phyloP scores from a whole-genome alignment of 2,888 invertebrate genomes.

The Zhuqinia jingwanae region DNA sequence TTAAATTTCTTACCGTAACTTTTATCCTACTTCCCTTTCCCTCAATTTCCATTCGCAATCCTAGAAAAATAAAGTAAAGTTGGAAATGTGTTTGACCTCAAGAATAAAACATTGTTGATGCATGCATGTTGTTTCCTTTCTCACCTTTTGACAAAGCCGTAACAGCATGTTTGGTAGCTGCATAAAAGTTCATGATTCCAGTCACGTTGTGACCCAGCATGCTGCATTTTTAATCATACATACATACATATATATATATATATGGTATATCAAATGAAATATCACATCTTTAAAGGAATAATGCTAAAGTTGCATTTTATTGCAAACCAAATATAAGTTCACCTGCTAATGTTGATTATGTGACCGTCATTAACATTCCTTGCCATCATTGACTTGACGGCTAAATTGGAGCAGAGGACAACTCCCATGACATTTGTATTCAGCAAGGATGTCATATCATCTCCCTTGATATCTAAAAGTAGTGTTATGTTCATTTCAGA shows the following conservation, averaged over 20 bases:
- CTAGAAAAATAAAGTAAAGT: too few relatives aligned
- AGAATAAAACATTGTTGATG: not conserved
- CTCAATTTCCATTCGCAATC: conserved; percentile 83
- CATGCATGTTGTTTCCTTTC: not conserved
- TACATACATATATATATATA: too few relatives aligned
- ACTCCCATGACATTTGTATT: conserved; percentile 71
- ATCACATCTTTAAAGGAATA: too few relatives aligned
- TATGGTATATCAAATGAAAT: too few relatives aligned
- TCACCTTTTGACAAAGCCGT: conserved; percentile 82
- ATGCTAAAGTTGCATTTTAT: too few relatives aligned
- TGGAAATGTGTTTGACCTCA: not conserved
- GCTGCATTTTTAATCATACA: conserved; percentile 77
- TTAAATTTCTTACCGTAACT: conserved; percentile 77
- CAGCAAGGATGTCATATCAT: conserved; percentile 72
- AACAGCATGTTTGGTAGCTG: conserved; percentile 84
- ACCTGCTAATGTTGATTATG: conserved; percentile 73
- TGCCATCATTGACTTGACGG: conserved; percentile 70
- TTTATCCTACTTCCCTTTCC: conserved; percentile 82
- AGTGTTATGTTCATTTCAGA: not conserved
- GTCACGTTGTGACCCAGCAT: conserved; percentile 80
- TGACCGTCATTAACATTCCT: conserved; percentile 73
- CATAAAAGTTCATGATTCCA: conserved; percentile 81
- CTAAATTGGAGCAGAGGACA: conserved; percentile 64
- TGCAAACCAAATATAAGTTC: not conserved
- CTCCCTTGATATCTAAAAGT: conserved; percentile 66